phyloP scores from a whole-genome alignment of 2,888 invertebrate species.

The Globia sparganii region DNA sequence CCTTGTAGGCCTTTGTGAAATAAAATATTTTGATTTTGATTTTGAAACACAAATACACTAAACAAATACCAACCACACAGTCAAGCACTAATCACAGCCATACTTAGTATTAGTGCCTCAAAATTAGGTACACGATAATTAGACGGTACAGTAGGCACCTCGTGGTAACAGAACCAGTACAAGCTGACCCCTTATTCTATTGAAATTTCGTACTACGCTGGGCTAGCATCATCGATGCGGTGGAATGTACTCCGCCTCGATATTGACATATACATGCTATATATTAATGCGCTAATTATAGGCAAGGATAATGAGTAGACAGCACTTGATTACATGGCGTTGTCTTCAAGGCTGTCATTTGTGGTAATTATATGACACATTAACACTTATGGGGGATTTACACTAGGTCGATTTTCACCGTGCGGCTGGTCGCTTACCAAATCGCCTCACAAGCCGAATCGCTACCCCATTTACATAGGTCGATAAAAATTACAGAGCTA shows the following conservation, averaged over 20 bases:
- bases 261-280: constrained; percentile 54
- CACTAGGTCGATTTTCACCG: too few relatives aligned
- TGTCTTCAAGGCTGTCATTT: constrained; percentile 25
- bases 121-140: constrained; percentile 50
- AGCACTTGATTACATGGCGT: constrained; percentile 37
- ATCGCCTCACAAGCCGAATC: too few relatives aligned
- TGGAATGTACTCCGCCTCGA: neutral
- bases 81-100: constrained; percentile 1
- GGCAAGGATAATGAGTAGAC: constrained; percentile 44
- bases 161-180: neutral
- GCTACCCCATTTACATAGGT: too few relatives aligned
- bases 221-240: neutral
- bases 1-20: too few relatives aligned
- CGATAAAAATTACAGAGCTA: too few relatives aligned
- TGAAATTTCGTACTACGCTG: neutral
- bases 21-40: too few relatives aligned
- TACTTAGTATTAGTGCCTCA: constrained; percentile 10
- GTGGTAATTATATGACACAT: neutral
- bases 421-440: too few relatives aligned
- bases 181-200: neutral
- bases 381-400: neutral
- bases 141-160: constrained; percentile 19
- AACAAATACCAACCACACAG: neutral
- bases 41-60: neutral
- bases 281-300: constrained; percentile 52